Evolutionary conservation across 1,140 invertebrate species (phyloP).

Genomic region (Calycopis cecrops): DNA sequence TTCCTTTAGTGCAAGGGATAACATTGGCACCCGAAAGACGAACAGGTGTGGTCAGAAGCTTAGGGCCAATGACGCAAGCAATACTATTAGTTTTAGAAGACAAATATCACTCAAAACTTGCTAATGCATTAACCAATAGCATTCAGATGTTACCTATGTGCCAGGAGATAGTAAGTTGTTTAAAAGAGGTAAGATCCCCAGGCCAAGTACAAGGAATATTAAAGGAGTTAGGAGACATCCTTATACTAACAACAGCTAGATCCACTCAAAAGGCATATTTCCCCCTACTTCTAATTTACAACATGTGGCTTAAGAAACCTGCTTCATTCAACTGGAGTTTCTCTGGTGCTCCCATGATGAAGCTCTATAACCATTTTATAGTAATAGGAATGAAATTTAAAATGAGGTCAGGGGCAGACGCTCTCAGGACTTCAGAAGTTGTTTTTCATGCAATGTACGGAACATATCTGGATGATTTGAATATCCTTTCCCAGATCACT

Average conservation of each 20-base stretch:
- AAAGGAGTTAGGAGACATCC: background rate
- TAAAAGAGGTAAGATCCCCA: background rate
- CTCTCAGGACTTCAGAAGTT: background rate
- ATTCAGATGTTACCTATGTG: background rate
- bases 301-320: background rate
- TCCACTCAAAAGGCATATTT: background rate
- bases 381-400: background rate
- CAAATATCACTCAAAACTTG: constrained; percentile 10
- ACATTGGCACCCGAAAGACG: too few species aligned
- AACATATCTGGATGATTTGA: background rate
- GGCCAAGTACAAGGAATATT: too few species aligned
- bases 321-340: background rate
- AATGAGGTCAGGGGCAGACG: background rate
- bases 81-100: constrained; percentile 24
- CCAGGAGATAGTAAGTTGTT: background rate
- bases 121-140: background rate
- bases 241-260: background rate
- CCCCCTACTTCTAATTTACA: background rate
- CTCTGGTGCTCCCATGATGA: background rate
- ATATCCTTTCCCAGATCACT: background rate
- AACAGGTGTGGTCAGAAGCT: too few species aligned
- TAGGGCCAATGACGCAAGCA: constrained; percentile 20
- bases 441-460: background rate
- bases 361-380: background rate
- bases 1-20: too few species aligned